A percentile compares a stretch with the other conserved stretches of the same genome.
phyloP scores from a whole-genome alignment of 2,888 invertebrate genomes.

The Melanophora roralis region DNA sequence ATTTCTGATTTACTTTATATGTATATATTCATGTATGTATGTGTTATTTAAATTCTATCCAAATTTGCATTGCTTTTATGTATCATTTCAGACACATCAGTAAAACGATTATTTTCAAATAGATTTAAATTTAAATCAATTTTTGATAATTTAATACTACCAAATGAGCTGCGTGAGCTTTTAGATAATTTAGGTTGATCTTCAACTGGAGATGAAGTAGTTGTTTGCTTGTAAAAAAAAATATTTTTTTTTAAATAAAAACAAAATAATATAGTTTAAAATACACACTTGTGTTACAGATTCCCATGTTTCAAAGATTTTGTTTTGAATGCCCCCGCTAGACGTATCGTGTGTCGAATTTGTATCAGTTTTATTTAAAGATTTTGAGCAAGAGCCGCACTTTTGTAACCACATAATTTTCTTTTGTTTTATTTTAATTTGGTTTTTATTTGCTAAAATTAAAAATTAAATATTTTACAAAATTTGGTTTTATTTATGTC shows the following conservation, averaged over 20 bases:
- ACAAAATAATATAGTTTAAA: neutral
- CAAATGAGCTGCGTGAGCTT: conserved; percentile 20
- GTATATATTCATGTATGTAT: too few relatives aligned
- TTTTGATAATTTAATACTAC: conserved; percentile 49
- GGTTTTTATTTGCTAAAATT: neutral
- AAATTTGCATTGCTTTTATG: conserved; percentile 45
- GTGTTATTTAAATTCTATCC: neutral
- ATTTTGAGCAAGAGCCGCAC: conserved; percentile 31
- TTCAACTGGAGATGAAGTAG: neutral
- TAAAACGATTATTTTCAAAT: conserved; percentile 61
- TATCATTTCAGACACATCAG: conserved; percentile 60
- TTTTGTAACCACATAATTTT: neutral
- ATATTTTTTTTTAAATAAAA: neutral
- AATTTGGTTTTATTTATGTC: conserved; percentile 4
- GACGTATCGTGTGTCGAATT: neutral
- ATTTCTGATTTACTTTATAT: neutral
- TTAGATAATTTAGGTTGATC: conserved; percentile 22
- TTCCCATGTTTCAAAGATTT: conserved; percentile 33
- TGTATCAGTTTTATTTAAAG: conserved; percentile 1
- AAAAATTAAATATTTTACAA: neutral
- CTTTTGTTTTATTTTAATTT: neutral
- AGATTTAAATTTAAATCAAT: conserved; percentile 59
- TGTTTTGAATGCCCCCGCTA: conserved; percentile 14
- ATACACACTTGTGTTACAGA: neutral
- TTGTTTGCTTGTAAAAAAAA: conserved; percentile 23